Evolutionary conservation across 2,113 vertebrate species (phyloP).

Genomic region (Phalacrocorax brasilianus): DNA sequence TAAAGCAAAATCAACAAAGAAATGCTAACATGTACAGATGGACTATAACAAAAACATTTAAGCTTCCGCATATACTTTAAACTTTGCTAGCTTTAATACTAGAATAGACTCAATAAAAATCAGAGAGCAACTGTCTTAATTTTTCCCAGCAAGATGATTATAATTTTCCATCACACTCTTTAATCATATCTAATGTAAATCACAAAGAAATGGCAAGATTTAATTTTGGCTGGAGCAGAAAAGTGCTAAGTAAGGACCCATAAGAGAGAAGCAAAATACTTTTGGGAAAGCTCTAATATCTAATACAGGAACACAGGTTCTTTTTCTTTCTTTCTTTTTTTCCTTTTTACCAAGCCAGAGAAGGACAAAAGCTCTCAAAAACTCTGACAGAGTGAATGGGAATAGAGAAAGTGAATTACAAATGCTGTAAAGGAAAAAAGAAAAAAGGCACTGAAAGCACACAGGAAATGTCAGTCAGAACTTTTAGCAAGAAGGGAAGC

Average conservation of each 20-base stretch:
- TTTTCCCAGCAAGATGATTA: background rate
- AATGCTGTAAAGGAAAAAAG: background rate
- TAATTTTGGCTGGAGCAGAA: background rate
- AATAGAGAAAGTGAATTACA: background rate
- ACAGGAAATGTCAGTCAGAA: background rate
- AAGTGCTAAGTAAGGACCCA: background rate
- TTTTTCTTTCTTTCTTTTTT: background rate
- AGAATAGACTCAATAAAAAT: background rate
- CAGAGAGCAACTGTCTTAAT: background rate
- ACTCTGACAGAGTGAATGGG: background rate
- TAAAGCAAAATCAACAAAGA: background rate
- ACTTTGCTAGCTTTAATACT: background rate
- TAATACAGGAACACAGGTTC: background rate
- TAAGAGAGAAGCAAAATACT: background rate
- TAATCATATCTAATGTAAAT: constrained; percentile 7
- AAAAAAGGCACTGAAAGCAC: background rate
- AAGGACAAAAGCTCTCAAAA: background rate
- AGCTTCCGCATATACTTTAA: background rate
- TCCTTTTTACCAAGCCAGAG: background rate
- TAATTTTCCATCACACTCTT: background rate
- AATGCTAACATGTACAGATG: background rate
- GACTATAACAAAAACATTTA: background rate
- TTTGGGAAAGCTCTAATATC: background rate
- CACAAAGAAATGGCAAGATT: background rate
- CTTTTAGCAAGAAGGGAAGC: background rate